These are phyloP conservation scores for Lepidurus couesii DNA, from an alignment of 1,140 invertebrate species.

Conservation along the genomic window DNA sequence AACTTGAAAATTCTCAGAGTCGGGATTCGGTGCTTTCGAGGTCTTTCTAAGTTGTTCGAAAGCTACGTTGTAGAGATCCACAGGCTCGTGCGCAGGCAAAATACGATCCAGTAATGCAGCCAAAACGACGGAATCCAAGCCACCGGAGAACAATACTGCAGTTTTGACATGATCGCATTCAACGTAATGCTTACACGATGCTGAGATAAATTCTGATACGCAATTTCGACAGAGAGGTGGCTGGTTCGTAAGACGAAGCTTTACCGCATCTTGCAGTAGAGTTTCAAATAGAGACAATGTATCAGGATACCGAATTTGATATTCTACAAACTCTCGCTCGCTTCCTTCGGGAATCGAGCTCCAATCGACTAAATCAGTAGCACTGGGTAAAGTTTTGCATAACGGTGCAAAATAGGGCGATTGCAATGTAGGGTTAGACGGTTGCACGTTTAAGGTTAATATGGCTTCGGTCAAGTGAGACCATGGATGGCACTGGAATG, in stretches of 20 bases:
- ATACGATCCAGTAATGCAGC: constrained; percentile 70
- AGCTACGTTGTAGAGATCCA: constrained; percentile 96
- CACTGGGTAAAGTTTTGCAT: constrained; percentile 10
- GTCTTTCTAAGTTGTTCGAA: constrained; percentile 58
- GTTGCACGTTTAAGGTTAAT: not conserved
- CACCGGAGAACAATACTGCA: constrained; percentile 89
- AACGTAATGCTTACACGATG: constrained; percentile 34
- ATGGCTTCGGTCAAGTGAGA: not conserved
- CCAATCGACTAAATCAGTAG: not conserved
- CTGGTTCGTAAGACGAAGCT: constrained; percentile 56
- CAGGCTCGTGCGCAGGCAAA: constrained; percentile 60
- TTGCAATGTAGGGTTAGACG: not conserved
- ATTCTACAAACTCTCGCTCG: constrained; percentile 43
- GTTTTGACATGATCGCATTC: constrained; percentile 62
- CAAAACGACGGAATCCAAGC: constrained; percentile 86
- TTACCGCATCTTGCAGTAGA: constrained; percentile 57
- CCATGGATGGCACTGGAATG: constrained; percentile 26
- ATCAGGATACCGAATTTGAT: constrained; percentile 43
- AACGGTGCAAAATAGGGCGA: not conserved
- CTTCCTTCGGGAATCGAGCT: constrained; percentile 44
- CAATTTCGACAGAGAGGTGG: constrained; percentile 58
- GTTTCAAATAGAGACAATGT: constrained; percentile 50
- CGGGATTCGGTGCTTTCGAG: constrained; percentile 38
- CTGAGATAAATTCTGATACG: constrained; percentile 44
- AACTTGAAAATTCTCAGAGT: constrained; percentile 45